phyloP scores from a whole-genome alignment of 2,888 invertebrate species.

The Abrostola tripartita region DNA sequence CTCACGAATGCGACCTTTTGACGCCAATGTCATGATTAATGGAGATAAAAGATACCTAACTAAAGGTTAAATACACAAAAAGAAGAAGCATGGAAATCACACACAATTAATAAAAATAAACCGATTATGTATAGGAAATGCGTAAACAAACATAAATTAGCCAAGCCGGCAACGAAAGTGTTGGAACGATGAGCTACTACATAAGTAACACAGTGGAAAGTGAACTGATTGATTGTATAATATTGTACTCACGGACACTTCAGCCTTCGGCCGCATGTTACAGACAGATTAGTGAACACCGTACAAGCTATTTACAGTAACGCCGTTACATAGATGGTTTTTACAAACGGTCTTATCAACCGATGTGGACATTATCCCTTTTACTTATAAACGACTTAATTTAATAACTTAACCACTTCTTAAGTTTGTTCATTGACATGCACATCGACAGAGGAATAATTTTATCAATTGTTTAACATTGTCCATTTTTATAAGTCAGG shows the following conservation, averaged over 20 bases:
- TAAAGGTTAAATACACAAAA: background rate
- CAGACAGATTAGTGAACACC: slow-evolving; percentile 77
- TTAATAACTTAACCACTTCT: too few species aligned
- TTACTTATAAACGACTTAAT: too few species aligned
- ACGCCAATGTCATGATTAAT: background rate
- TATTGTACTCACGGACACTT: slow-evolving; percentile 91
- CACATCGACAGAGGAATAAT: too few species aligned
- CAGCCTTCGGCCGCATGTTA: slow-evolving; percentile 90
- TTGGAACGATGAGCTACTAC: slow-evolving; percentile 31
- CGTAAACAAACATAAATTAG: slow-evolving; percentile 38
- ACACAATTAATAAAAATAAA: slow-evolving; percentile 9
- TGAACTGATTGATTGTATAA: slow-evolving; percentile 59
- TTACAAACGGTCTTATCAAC: slow-evolving; percentile 21
- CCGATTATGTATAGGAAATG: slow-evolving; percentile 23
- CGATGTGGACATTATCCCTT: slow-evolving; percentile 30
- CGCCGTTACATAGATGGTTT: background rate
- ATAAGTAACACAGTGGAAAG: slow-evolving; percentile 48
- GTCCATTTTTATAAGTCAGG: too few species aligned
- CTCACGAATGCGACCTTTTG: background rate
- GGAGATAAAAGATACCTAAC: background rate
- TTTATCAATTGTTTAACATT: too few species aligned
- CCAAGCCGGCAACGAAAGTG: slow-evolving; percentile 38
- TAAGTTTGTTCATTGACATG: too few species aligned
- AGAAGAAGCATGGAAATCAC: background rate
- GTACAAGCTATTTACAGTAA: slow-evolving; percentile 80